Percentiles rank a stretch among this genome's conserved stretches.
phyloP scores from a whole-genome alignment of 2,797 vertebrate genomes.

The Phoeniculus purpureus region DNA sequence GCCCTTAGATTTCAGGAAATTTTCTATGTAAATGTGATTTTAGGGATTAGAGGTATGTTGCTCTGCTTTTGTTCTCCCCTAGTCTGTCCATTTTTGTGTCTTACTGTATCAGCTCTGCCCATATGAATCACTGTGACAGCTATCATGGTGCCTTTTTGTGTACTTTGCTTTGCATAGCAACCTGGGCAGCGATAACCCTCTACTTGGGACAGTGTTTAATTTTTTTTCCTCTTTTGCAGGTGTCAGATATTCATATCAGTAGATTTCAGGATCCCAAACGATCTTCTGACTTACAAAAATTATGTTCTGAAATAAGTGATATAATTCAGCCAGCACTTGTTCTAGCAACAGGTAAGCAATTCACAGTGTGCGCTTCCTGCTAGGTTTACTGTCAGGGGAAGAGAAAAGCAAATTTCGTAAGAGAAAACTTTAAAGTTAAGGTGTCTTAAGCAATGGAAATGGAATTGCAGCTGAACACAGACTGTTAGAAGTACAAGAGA shows the following conservation, averaged over 20 bases:
- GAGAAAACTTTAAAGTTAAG: background rate
- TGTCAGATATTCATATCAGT: conserved; percentile 97
- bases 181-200: background rate
- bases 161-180: background rate
- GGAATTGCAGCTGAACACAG: background rate
- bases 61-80: background rate
- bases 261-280: conserved; percentile 88
- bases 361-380: background rate
- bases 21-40: background rate
- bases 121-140: background rate
- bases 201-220: background rate
- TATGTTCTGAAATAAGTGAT: conserved; percentile 90
- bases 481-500: background rate
- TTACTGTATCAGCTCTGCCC: background rate
- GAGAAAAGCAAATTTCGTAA: background rate
- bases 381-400: background rate
- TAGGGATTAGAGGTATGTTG: background rate
- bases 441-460: background rate
- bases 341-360: conserved; percentile 89
- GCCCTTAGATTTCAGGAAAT: background rate
- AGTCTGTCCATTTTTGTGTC: background rate
- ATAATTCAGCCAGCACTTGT: conserved; percentile 90
- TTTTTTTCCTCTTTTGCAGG: conserved; percentile 78
- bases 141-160: background rate
- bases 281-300: conserved; percentile 90